Evolutionary conservation across 2,888 invertebrate species (phyloP).

Genomic region (Suillia variegata): DNA sequence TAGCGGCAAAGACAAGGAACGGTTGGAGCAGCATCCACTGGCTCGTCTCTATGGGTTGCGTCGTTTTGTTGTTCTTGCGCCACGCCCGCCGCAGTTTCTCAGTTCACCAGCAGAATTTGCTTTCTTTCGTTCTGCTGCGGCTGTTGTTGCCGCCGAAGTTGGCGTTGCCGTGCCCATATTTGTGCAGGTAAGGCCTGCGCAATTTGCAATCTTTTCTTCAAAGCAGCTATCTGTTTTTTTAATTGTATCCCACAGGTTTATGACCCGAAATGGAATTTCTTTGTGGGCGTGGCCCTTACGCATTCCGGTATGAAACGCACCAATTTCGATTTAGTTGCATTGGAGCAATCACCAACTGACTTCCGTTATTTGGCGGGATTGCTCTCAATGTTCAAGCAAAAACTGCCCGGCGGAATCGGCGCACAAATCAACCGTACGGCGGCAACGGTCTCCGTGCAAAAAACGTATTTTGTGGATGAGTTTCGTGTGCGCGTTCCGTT

Average conservation of each 20-base stretch:
- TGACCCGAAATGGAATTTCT: slow-evolving; percentile 76
- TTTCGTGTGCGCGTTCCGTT: slow-evolving; percentile 54
- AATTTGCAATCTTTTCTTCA: too few relatives aligned
- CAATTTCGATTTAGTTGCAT: slow-evolving; percentile 88
- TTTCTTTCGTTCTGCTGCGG: slow-evolving; percentile 77
- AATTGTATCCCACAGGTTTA: too few relatives aligned
- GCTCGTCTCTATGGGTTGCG: slow-evolving; percentile 80
- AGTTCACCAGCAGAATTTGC: slow-evolving; percentile 75
- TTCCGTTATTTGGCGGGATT: slow-evolving; percentile 84
- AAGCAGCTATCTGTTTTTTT: too few relatives aligned
- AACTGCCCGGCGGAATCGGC: too few relatives aligned
- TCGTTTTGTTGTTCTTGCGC: slow-evolving; percentile 79
- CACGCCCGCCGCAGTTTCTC: slow-evolving; percentile 63
- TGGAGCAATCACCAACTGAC: slow-evolving; percentile 78
- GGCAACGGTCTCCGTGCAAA: slow-evolving; percentile 71
- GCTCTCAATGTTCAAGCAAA: slow-evolving; percentile 86
- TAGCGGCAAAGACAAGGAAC: slow-evolving; percentile 39
- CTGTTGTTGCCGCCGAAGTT: slow-evolving; percentile 82
- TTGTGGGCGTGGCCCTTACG: slow-evolving; percentile 79
- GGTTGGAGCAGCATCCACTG: slow-evolving; percentile 65
- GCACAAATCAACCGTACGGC: slow-evolving; percentile 66
- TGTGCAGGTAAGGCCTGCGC: too few relatives aligned
- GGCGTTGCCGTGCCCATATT: slow-evolving; percentile 76
- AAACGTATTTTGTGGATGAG: slow-evolving; percentile 66
- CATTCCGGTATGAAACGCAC: slow-evolving; percentile 70